Evolutionary conservation across 2,113 vertebrate species (phyloP).

Genomic region (Clarias batrachus): DNA sequence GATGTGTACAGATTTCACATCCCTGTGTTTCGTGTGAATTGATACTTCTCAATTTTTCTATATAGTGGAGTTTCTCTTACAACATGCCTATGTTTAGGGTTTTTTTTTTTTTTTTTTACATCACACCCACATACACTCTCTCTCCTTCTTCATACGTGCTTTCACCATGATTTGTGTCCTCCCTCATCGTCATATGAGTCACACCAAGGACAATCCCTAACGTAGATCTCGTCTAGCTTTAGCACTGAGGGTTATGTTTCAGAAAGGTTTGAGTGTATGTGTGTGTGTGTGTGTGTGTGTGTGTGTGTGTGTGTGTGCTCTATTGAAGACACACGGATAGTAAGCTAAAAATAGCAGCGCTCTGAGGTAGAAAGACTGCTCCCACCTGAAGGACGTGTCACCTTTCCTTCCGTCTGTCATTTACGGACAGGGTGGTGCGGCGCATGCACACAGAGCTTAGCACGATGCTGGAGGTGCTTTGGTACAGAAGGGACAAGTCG

Average conservation of each 20-base stretch:
- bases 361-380: conserved; percentile 9
- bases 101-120: background rate
- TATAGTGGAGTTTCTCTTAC: background rate
- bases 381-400: conserved; percentile 51
- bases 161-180: conserved; percentile 18
- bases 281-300: conserved; percentile 17
- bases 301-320: conserved; percentile 25
- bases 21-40: background rate
- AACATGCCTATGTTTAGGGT: background rate
- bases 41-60: background rate
- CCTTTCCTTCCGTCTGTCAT: conserved; percentile 36
- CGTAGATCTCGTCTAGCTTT: too few relatives aligned
- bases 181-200: conserved; percentile 26
- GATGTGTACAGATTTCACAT: background rate
- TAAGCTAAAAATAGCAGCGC: conserved; percentile 57
- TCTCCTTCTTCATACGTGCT: conserved; percentile 16
- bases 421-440: background rate
- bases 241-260: background rate
- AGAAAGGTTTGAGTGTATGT: background rate
- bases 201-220: conserved; percentile 9
- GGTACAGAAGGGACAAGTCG: background rate
- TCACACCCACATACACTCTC: background rate
- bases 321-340: conserved; percentile 56
- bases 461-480: background rate
- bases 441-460: background rate